Conservation (phyloP, 2,113 vertebrate species). For the Amblyornis subalaris region DNA sequence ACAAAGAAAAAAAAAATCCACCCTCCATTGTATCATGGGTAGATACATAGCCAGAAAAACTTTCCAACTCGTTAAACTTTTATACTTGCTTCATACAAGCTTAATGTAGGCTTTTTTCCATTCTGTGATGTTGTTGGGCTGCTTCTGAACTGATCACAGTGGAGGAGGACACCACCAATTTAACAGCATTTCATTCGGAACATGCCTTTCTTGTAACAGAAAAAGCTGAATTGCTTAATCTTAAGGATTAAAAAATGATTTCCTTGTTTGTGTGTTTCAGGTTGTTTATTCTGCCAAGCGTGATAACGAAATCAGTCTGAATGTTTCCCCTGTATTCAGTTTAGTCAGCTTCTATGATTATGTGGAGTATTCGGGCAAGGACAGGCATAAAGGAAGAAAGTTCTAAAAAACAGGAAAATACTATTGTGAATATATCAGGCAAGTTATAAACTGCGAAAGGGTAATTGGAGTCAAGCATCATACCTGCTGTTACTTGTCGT, state of each 20-base stretch:
- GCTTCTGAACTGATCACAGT: neutral
- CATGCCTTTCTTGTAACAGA: neutral
- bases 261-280: conserved; percentile 24
- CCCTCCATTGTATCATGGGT: conserved; percentile 54
- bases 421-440: neutral
- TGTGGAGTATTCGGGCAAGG: neutral
- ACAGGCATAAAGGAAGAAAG: conserved; percentile 32
- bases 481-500: neutral
- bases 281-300: conserved; percentile 24
- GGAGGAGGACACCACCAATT: neutral
- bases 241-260: conserved; percentile 17
- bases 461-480: neutral
- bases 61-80: conserved; percentile 59
- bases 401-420: conserved; percentile 50
- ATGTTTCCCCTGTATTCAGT: conserved; percentile 15
- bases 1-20: neutral
- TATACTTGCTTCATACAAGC: conserved; percentile 48
- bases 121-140: neutral
- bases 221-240: neutral
- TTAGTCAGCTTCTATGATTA: conserved; percentile 52
- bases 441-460: neutral
- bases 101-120: conserved; percentile 50
- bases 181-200: neutral
- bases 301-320: neutral
- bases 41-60: conserved; percentile 50